Conservation (phyloP, 2,113 vertebrate genomes). For the Turdus rufiventris region DNA sequence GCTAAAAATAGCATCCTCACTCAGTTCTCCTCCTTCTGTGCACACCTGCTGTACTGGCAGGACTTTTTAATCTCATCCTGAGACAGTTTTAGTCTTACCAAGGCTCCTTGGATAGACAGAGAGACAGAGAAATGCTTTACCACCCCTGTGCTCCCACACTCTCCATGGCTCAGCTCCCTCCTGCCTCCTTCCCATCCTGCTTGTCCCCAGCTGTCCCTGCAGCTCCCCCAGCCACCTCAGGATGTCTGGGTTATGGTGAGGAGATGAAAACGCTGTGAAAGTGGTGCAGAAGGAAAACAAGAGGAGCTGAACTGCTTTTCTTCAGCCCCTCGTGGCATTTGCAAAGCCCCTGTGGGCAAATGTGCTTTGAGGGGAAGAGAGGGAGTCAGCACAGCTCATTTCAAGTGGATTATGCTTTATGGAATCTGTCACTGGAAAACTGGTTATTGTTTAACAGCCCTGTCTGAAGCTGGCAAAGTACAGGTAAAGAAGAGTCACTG, state of each 20-base stretch:
- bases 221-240: background rate
- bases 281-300: background rate
- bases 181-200: background rate
- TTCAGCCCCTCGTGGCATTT: background rate
- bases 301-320: background rate
- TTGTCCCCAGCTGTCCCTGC: background rate
- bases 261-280: accelerated
- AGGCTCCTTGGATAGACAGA: background rate
- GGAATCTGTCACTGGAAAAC: background rate
- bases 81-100: background rate
- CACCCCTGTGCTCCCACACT: background rate
- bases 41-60: conserved; percentile 1
- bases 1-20: conserved; percentile 1
- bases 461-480: background rate
- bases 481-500: background rate
- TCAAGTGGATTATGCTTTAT: background rate
- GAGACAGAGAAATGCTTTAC: accelerated
- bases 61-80: background rate
- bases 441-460: background rate
- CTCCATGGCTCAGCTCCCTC: background rate
- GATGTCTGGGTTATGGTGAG: background rate
- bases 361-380: background rate
- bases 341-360: background rate
- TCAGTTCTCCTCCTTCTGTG: background rate
- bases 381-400: background rate